phyloP scores from a whole-genome alignment of 2,888 invertebrate species.

The Agriopis marginaria region DNA sequence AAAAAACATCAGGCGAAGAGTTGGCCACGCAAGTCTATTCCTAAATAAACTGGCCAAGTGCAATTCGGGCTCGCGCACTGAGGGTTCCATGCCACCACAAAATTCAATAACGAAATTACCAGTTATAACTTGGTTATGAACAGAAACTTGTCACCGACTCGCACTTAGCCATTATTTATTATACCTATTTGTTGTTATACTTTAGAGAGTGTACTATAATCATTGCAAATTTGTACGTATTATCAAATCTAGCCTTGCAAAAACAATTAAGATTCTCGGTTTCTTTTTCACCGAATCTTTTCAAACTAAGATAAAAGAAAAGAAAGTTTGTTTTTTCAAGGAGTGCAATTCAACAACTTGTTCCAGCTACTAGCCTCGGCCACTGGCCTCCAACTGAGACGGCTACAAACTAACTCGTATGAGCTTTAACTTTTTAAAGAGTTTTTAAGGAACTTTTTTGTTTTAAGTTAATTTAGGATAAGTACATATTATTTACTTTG shows the following conservation, averaged over 20 bases:
- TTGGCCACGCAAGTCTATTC: too few species aligned
- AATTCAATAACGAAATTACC: too few species aligned
- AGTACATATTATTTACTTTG: neutral
- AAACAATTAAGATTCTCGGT: neutral
- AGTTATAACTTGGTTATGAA: too few species aligned
- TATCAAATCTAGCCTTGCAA: neutral
- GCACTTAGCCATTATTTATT: too few species aligned
- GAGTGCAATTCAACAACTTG: constrained; percentile 30
- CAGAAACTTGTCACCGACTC: too few species aligned
- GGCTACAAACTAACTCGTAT: constrained; percentile 26
- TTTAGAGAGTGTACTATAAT: too few species aligned
- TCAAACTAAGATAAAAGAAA: constrained; percentile 21
- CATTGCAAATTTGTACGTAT: too few species aligned
- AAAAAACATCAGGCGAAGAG: too few species aligned
- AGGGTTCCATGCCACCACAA: too few species aligned
- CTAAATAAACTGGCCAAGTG: too few species aligned
- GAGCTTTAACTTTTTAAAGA: constrained; percentile 26
- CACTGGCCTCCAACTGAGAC: constrained; percentile 14
- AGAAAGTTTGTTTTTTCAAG: constrained; percentile 6
- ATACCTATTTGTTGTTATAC: too few species aligned
- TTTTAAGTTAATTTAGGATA: constrained; percentile 16
- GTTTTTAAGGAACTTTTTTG: constrained; percentile 35
- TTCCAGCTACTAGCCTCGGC: constrained; percentile 15
- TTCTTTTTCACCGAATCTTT: neutral
- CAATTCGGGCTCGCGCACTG: too few species aligned